Base-by-base conservation (phyloP, 2,888 invertebrate genomes). In the Rhaphigaster nebulosa region DNA sequence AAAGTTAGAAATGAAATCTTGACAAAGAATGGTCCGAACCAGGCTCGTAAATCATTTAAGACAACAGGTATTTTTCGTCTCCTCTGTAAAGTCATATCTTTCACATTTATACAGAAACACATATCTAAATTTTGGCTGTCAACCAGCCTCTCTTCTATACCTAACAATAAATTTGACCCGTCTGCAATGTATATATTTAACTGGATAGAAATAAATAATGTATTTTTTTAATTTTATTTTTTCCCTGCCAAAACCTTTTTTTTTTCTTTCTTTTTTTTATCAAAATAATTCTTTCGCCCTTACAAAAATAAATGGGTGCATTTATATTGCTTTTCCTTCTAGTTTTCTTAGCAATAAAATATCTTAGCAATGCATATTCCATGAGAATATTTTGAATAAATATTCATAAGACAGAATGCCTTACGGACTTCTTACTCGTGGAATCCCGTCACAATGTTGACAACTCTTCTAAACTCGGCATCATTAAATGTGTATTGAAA, bases 401-500 rank as follows among this genome's bases (percentile, higher is more conserved):
- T 76, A 76, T 76, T 76, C 70, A 76, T 76, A 76, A 76, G 34
- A 20, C 70, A 20, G 70, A 76, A 76, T 76, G 70, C 70, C 70
- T 76, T 76, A 76, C 34, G 70, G 26, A 76, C 38, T 76, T 76
- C 70, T 76, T 76, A 29, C 20, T 29, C 34, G 18, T 38, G 70
- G 70, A 76, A 38, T 76, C 38, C 34, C 70, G 70, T 76, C 70
- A 76, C 70, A 38, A 38, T 76, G 70, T 76, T 76, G 70, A 76
- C 70, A 76, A 38, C 70, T 76, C 70, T 76, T 76, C 70, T 76
- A 38, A 76, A 76, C 70, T 76, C 70, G 70, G 34, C 70, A 76
- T 76, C 70, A 76, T 76, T 76, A 76, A 76, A 76, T 76, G 70
- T 76, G 70, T 76, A 76, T 76, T 76, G 70, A 76, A 76, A 76